These are phyloP conservation scores for Chinchilla lanigera DNA, from an alignment of 2,113 vertebrate genomes.

Conservation along the genomic window DNA sequence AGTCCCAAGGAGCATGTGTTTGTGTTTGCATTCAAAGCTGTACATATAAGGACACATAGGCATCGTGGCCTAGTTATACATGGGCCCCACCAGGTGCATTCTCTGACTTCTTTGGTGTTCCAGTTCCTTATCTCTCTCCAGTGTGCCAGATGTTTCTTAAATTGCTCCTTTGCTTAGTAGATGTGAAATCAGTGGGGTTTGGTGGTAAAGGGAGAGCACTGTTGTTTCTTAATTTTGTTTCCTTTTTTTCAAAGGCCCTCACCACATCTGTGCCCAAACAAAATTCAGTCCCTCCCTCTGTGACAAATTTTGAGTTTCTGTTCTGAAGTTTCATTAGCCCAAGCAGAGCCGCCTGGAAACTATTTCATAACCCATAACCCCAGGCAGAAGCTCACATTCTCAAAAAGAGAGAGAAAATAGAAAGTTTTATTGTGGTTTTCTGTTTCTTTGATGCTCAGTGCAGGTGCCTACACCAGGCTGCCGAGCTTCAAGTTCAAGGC, in stretches of 20 bases:
- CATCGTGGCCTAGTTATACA: conserved; percentile 70
- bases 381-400: conserved; percentile 78
- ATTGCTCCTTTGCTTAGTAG: conserved; percentile 79
- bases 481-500: conserved; percentile 52
- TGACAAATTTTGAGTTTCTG: conserved; percentile 75
- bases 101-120: conserved; percentile 45
- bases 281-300: conserved; percentile 70
- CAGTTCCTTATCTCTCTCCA: conserved; percentile 60
- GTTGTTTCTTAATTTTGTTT: conserved; percentile 69
- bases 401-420: not conserved
- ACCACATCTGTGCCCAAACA: conserved; percentile 81
- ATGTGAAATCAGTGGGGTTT: conserved; percentile 82
- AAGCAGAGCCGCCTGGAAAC: conserved; percentile 80
- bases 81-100: conserved; percentile 65
- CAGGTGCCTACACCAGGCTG: conserved; percentile 69
- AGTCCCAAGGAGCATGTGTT: rapidly evolving
- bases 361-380: conserved; percentile 77
- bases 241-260: conserved; percentile 69
- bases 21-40: not conserved
- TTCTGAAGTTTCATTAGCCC: conserved; percentile 85
- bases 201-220: conserved; percentile 59
- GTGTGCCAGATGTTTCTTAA: conserved; percentile 82
- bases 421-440: conserved; percentile 20
- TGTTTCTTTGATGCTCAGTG: conserved; percentile 76
- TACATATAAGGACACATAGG: not conserved